Conservation (phyloP, 2,888 invertebrate genomes). For the Cyaniris semiargus region DNA sequence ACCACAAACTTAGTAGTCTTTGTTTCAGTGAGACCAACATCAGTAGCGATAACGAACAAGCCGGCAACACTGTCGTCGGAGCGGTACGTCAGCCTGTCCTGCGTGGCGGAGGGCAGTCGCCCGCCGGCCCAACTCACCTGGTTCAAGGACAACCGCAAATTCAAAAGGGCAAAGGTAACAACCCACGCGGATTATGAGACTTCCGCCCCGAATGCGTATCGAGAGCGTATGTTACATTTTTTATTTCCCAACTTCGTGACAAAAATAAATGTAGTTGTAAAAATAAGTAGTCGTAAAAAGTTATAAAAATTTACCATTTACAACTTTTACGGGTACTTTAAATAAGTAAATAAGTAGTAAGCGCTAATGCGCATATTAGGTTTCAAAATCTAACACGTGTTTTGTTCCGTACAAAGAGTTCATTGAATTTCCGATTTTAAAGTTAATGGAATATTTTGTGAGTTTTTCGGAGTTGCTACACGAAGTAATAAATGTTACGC, state of each 20-base stretch:
- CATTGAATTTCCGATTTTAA: background rate
- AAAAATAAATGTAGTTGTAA: background rate
- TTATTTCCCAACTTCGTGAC: background rate
- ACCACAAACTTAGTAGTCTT: background rate
- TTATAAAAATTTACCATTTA: background rate
- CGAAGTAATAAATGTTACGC: slow-evolving; percentile 46
- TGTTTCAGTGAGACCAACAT: slow-evolving; percentile 88
- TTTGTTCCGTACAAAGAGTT: background rate
- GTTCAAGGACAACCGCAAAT: slow-evolving; percentile 89
- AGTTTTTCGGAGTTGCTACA: background rate
- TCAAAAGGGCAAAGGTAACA: slow-evolving; percentile 87
- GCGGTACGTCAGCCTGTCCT: slow-evolving; percentile 88
- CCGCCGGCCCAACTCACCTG: slow-evolving; percentile 92
- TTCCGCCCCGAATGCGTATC: background rate
- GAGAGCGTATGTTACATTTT: background rate
- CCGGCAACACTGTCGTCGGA: slow-evolving; percentile 89
- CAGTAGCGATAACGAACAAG: slow-evolving; percentile 88
- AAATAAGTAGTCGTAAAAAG: background rate
- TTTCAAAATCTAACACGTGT: background rate
- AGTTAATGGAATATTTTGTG: background rate
- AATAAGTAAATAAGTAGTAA: too few relatives aligned
- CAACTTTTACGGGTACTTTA: background rate
- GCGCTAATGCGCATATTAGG: background rate
- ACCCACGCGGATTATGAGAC: background rate
- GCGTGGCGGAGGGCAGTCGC: slow-evolving; percentile 91